Percentiles rank a stretch among this genome's conserved stretches.
Evolutionary conservation across 2,797 vertebrate genomes (phyloP).

Genomic region (Chaetophractus vellerosus): DNA sequence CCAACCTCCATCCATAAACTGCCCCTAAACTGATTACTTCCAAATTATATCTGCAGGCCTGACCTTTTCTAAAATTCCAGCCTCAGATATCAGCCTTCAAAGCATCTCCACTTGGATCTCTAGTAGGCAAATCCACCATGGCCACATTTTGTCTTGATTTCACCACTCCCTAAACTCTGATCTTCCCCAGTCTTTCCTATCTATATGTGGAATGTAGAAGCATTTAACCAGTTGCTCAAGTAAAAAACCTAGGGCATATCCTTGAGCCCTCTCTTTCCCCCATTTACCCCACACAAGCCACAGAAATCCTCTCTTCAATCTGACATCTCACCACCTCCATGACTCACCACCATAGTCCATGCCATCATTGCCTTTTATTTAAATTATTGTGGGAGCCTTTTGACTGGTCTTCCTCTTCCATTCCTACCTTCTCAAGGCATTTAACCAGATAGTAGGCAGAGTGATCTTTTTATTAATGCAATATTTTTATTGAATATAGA

Average conservation of each 20-base stretch:
- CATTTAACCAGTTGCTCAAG: background rate
- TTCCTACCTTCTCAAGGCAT: background rate
- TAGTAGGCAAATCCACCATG: background rate
- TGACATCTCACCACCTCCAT: background rate
- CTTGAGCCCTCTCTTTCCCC: background rate
- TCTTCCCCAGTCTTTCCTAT: background rate
- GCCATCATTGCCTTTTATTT: background rate
- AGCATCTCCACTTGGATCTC: background rate
- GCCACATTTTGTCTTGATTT: background rate
- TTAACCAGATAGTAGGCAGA: background rate
- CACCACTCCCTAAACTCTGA: background rate
- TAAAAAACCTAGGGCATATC: background rate
- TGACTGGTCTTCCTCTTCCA: background rate
- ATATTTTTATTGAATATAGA: background rate
- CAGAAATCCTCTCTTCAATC: background rate
- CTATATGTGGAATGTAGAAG: background rate
- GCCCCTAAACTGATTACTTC: background rate
- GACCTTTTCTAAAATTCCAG: slow-evolving; percentile 19
- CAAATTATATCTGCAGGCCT: background rate
- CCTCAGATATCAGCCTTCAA: background rate
- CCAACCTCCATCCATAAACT: background rate
- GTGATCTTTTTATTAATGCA: slow-evolving; percentile 28
- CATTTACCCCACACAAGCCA: background rate
- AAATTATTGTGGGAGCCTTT: background rate
- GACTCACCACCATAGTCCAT: background rate